These are phyloP conservation scores for Casuarius casuarius DNA, from an alignment of 2,113 vertebrate genomes.

Conservation along the genomic window DNA sequence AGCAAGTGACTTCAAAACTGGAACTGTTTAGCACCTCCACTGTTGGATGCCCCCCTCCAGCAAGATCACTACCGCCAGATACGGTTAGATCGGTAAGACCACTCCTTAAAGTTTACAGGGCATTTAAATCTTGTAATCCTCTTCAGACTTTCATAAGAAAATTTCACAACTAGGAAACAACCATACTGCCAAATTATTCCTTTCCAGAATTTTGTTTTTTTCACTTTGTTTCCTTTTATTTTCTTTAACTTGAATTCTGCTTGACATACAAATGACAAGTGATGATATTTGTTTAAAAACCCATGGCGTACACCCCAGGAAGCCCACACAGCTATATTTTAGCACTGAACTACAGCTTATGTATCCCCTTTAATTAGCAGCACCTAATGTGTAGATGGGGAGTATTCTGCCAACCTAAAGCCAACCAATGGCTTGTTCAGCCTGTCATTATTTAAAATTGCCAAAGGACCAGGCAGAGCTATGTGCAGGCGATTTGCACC, in stretches of 20 bases:
- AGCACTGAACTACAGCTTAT: neutral
- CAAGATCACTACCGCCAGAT: neutral
- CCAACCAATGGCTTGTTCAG: neutral
- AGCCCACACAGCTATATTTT: neutral
- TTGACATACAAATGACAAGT: neutral
- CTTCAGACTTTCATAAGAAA: neutral
- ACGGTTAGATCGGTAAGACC: accelerated
- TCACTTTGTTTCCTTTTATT: neutral
- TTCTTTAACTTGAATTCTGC: neutral
- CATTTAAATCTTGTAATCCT: neutral
- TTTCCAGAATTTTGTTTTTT: neutral
- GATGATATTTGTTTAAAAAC: neutral
- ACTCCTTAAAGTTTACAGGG: neutral
- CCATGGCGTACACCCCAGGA: neutral
- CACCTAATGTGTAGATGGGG: neutral
- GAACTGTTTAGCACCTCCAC: neutral
- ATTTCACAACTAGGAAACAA: neutral
- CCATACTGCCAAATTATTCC: neutral
- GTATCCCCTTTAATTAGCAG: neutral
- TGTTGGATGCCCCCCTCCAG: neutral
- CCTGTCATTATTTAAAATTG: neutral
- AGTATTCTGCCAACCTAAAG: neutral
- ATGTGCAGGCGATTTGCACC: neutral
- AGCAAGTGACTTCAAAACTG: neutral
- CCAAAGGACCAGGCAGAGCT: neutral